These are phyloP conservation scores for Anaspis maculata DNA, from an alignment of 2,888 invertebrate species.

Conservation along the genomic window DNA sequence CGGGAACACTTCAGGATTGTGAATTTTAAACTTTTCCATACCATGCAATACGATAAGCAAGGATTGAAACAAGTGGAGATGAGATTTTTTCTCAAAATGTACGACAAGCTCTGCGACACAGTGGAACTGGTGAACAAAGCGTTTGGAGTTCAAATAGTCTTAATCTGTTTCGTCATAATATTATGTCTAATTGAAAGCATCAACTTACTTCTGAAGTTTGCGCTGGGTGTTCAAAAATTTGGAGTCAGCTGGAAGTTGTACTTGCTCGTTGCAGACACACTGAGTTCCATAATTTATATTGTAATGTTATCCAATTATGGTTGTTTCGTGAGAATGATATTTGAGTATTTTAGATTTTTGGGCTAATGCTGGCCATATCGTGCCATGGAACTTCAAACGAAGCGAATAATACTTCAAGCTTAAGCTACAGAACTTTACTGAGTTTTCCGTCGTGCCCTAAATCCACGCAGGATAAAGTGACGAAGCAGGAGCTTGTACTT, in stretches of 20 bases:
- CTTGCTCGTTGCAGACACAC: slow-evolving; percentile 1
- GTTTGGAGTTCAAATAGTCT: slow-evolving; percentile 7
- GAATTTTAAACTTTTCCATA: slow-evolving; percentile 1
- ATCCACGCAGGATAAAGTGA: slow-evolving; percentile 2
- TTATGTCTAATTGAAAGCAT: slow-evolving; percentile 8
- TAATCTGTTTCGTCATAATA: slow-evolving; percentile 6
- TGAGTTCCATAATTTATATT: slow-evolving; percentile 8
- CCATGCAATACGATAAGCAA: slow-evolving; percentile 1
- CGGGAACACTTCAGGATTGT: slow-evolving; percentile 3
- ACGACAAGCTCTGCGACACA: slow-evolving; percentile 9
- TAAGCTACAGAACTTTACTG: slow-evolving; percentile 9
- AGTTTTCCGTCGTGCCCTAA: slow-evolving; percentile 6
- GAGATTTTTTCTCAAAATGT: slow-evolving; percentile 8
- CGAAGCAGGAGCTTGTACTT: slow-evolving; percentile 7
- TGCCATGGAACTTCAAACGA: slow-evolving; percentile 7
- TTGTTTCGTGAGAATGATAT: too few relatives aligned
- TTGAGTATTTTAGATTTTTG: slow-evolving; percentile 10
- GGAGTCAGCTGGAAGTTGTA: background rate
- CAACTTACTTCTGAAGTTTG: slow-evolving; percentile 8
- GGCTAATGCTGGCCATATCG: slow-evolving; percentile 8
- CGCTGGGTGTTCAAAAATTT: slow-evolving; percentile 4
- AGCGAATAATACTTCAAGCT: slow-evolving; percentile 6
- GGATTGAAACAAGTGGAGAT: slow-evolving; percentile 1
- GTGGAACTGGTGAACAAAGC: slow-evolving; percentile 8
- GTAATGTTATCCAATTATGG: slow-evolving; percentile 2